Percentiles rank a stretch among this genome's conserved stretches.
These are phyloP conservation scores for Fistularia commersonii DNA, from an alignment of 2,797 vertebrate species.

Conservation along the genomic window DNA sequence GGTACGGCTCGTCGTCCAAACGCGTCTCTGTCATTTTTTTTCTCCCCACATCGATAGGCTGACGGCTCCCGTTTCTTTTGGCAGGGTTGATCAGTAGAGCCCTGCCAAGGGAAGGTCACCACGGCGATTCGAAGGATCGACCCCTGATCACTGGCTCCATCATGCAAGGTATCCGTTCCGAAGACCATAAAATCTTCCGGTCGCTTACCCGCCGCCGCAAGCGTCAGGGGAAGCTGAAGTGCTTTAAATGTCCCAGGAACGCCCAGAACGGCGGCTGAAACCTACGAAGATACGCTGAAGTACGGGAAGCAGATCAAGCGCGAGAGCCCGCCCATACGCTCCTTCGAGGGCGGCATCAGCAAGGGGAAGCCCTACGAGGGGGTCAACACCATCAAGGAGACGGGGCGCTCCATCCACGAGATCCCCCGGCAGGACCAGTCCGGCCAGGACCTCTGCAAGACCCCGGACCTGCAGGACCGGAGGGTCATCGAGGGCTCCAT, in stretches of 20 bases:
- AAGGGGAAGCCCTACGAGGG: constrained; percentile 96
- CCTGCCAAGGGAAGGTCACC: constrained; percentile 86
- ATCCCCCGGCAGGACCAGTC: constrained; percentile 90
- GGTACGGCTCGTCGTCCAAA: constrained; percentile 79
- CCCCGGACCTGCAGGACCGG: constrained; percentile 85
- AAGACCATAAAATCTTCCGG: constrained; percentile 1
- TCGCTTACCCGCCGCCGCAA: neutral
- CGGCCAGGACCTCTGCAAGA: constrained; percentile 88
- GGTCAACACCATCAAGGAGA: constrained; percentile 96
- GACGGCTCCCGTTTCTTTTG: neutral
- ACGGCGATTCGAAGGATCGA: constrained; percentile 89
- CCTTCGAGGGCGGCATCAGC: constrained; percentile 91
- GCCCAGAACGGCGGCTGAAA: constrained; percentile 86
- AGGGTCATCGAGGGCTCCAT: constrained; percentile 88
- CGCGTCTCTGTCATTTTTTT: too few species aligned
- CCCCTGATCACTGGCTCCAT: constrained; percentile 90
- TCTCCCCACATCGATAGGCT: too few species aligned
- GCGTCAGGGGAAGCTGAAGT: too few species aligned
- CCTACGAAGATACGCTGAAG: constrained; percentile 90
- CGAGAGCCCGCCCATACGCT: constrained; percentile 91
- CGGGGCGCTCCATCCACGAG: constrained; percentile 97
- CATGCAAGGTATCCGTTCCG: constrained; percentile 86
- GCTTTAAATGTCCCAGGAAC: constrained; percentile 78
- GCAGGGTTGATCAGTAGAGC: constrained; percentile 94
- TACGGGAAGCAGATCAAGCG: constrained; percentile 95